phyloP scores from a whole-genome alignment of 2,888 invertebrate genomes.

The Cephus sareptanus region DNA sequence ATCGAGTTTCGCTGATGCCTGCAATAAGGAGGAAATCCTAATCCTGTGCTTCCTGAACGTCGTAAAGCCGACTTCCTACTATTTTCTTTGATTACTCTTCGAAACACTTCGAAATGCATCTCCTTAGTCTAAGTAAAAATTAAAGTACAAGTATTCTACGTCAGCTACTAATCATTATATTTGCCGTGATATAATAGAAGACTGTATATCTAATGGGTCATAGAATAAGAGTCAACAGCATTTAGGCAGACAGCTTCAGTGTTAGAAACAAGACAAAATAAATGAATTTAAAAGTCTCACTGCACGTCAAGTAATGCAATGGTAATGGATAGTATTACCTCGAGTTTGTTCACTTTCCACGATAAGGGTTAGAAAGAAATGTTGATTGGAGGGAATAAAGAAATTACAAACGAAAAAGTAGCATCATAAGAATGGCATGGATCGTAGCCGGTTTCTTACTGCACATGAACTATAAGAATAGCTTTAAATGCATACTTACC shows the following conservation, averaged over 20 bases:
- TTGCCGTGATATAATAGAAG: neutral
- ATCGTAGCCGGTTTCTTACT: too few species aligned
- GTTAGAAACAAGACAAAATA: neutral
- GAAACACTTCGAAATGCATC: neutral
- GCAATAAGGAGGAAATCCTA: conserved; percentile 14
- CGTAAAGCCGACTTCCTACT: neutral
- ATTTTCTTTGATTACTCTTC: neutral
- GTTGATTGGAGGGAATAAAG: too few species aligned
- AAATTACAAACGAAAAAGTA: neutral
- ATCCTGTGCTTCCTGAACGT: conserved; percentile 11
- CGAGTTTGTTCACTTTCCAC: neutral
- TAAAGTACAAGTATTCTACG: neutral
- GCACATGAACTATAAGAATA: neutral
- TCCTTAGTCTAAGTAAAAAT: neutral
- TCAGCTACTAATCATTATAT: too few species aligned
- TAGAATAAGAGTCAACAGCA: neutral
- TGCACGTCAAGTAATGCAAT: neutral
- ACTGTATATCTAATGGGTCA: neutral
- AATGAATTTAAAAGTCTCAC: neutral
- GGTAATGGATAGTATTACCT: neutral
- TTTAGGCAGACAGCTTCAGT: neutral
- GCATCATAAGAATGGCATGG: too few species aligned
- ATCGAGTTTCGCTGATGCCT: conserved; percentile 1
- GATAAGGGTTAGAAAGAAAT: neutral
- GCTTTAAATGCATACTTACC: conserved; percentile 56